A percentile compares a stretch with the other conserved stretches of the same genome.
Evolutionary conservation across 2,888 invertebrate species (phyloP).

Genomic region (Pelosia muscerda): DNA sequence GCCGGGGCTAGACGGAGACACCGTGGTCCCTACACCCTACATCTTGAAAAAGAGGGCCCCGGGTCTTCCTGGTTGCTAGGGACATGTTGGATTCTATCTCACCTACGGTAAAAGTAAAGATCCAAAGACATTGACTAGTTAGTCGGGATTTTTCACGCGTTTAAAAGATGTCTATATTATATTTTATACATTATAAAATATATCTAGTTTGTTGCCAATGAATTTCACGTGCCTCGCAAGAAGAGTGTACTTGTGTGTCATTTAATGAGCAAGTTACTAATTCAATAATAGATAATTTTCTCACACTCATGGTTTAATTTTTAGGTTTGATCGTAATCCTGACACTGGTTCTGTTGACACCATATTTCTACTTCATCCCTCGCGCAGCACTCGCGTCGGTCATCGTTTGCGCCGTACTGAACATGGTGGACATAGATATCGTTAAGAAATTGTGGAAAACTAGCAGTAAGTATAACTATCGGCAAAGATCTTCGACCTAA

Average conservation of each 20-base stretch:
- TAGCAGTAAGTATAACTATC: conserved; percentile 81
- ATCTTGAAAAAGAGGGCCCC: no score
- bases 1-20: no score
- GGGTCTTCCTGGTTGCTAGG: no score
- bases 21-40: no score
- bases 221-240: no score
- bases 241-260: neutral
- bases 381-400: conserved; percentile 90
- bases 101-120: no score
- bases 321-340: conserved; percentile 90
- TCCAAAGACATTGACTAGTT: no score
- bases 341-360: conserved; percentile 90
- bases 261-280: neutral
- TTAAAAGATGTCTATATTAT: no score
- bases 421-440: conserved; percentile 90
- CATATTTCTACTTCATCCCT: conserved; percentile 91
- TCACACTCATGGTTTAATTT: conserved; percentile 2
- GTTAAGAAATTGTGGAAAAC: conserved; percentile 88
- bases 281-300: neutral
- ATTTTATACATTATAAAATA: no score
- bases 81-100: no score
- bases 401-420: conserved; percentile 92
- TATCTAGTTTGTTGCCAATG: no score
- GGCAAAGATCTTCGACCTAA: neutral
- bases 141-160: no score